These are phyloP conservation scores for Hippoglossus stenolepis DNA, from an alignment of 2,113 vertebrate species.

Conservation along the genomic window DNA sequence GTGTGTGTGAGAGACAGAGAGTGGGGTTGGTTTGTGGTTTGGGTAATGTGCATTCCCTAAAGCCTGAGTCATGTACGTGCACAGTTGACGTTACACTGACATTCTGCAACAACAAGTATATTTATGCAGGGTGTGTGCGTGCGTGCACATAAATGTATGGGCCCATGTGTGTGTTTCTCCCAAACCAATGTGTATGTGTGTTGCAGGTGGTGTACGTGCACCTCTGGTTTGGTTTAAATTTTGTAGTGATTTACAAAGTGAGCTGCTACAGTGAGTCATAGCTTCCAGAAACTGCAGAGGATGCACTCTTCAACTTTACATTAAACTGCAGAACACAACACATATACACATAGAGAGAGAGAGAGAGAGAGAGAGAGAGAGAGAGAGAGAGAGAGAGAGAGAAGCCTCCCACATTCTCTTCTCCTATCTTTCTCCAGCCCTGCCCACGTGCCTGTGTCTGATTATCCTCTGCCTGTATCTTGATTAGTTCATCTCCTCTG, in stretches of 20 bases:
- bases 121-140: slow-evolving; percentile 11
- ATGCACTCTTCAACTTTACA: slow-evolving; percentile 7
- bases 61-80: slow-evolving; percentile 45
- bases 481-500: slow-evolving; percentile 14
- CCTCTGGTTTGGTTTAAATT: slow-evolving; percentile 58
- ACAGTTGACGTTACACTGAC: slow-evolving; percentile 36
- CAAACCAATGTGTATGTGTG: slow-evolving; percentile 16
- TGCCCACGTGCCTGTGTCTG: slow-evolving; percentile 9
- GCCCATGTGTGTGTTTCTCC: neutral
- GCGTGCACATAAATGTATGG: slow-evolving; percentile 16
- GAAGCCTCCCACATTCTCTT: neutral
- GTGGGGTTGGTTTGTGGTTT: slow-evolving; percentile 53
- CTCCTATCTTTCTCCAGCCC: slow-evolving; percentile 28
- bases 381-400: neutral
- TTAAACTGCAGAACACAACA: slow-evolving; percentile 21
- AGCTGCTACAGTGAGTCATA: slow-evolving; percentile 70
- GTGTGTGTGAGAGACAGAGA: neutral
- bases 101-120: slow-evolving; percentile 21
- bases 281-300: slow-evolving; percentile 64
- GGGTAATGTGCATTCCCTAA: slow-evolving; percentile 55
- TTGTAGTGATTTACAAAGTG: slow-evolving; percentile 65
- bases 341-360: neutral
- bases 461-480: slow-evolving; percentile 26
- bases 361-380: neutral
- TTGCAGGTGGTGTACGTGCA: slow-evolving; percentile 7